These are phyloP conservation scores for Rhingia rostrata DNA, from an alignment of 2,888 invertebrate species.

Conservation along the genomic window DNA sequence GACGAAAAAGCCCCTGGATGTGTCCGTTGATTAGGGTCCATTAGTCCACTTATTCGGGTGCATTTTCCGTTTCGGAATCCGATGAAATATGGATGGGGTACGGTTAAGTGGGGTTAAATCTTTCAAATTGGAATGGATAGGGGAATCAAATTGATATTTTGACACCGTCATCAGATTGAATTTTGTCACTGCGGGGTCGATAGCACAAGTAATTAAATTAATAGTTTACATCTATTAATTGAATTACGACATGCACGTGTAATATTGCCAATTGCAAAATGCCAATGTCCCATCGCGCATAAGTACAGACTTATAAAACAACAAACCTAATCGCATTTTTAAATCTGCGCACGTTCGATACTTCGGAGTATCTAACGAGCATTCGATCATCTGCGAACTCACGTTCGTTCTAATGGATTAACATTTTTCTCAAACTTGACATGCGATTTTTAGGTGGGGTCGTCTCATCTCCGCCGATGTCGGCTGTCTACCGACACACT, in stretches of 20 bases:
- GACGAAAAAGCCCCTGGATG: neutral
- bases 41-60: constrained; percentile 43
- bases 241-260: constrained; percentile 12
- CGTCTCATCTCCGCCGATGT: constrained; percentile 55
- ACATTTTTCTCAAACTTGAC: constrained; percentile 34
- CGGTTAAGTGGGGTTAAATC: constrained; percentile 59
- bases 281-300: constrained; percentile 4
- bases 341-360: constrained; percentile 40
- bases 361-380: constrained; percentile 5
- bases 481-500: constrained; percentile 39
- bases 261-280: neutral
- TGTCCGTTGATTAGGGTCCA: constrained; percentile 35
- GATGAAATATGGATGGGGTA: neutral
- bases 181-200: neutral
- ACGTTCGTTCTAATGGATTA: constrained; percentile 66
- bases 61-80: neutral
- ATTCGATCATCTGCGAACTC: constrained; percentile 42
- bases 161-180: constrained; percentile 41
- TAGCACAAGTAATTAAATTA: neutral
- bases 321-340: constrained; percentile 2
- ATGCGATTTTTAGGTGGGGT: constrained; percentile 66
- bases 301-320: constrained; percentile 2
- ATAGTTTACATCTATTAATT: neutral
- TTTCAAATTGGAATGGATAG: constrained; percentile 27
- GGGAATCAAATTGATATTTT: constrained; percentile 54